Percentiles rank a stretch among this genome's conserved stretches.
Conservation (phyloP, 2,113 vertebrate species). For the Heterotis niloticus region DNA sequence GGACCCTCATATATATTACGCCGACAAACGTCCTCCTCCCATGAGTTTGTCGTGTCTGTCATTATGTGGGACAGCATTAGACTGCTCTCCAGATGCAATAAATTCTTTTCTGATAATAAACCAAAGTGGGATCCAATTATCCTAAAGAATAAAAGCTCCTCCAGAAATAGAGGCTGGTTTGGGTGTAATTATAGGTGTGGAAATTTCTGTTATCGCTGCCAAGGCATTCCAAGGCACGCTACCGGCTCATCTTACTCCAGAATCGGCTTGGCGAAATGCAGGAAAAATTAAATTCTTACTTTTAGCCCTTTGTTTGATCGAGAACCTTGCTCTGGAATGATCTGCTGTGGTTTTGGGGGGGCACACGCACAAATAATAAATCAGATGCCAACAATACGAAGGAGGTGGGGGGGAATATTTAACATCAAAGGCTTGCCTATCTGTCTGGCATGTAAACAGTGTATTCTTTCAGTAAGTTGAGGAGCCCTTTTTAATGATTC, state of each 20-base stretch:
- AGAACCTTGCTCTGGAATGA: slow-evolving; percentile 60
- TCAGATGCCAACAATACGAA: slow-evolving; percentile 51
- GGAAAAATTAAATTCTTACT: slow-evolving; percentile 52
- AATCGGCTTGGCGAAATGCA: slow-evolving; percentile 48
- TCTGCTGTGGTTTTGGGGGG: slow-evolving; percentile 55
- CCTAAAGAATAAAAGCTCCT: slow-evolving; percentile 51
- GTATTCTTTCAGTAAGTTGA: slow-evolving; percentile 61
- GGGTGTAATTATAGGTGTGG: slow-evolving; percentile 61
- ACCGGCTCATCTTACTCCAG: slow-evolving; percentile 54
- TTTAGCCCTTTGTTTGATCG: slow-evolving; percentile 58
- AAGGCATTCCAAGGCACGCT: slow-evolving; percentile 54
- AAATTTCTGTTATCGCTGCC: slow-evolving; percentile 62
- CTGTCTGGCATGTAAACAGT: slow-evolving; percentile 64
- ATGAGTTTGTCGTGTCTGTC: slow-evolving; percentile 5
- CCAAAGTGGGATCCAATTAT: slow-evolving; percentile 50
- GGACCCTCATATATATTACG: background rate
- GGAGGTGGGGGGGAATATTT: slow-evolving; percentile 42
- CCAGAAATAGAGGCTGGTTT: slow-evolving; percentile 63
- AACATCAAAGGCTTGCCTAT: slow-evolving; percentile 71
- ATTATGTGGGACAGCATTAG: background rate
- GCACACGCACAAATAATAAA: slow-evolving; percentile 53
- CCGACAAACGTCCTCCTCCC: background rate
- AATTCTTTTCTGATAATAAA: slow-evolving; percentile 42
- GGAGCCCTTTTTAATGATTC: slow-evolving; percentile 67
- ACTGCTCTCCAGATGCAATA: slow-evolving; percentile 31